Conservation (phyloP, 2,888 invertebrate species). For the Leptopilina drosophilae region DNA sequence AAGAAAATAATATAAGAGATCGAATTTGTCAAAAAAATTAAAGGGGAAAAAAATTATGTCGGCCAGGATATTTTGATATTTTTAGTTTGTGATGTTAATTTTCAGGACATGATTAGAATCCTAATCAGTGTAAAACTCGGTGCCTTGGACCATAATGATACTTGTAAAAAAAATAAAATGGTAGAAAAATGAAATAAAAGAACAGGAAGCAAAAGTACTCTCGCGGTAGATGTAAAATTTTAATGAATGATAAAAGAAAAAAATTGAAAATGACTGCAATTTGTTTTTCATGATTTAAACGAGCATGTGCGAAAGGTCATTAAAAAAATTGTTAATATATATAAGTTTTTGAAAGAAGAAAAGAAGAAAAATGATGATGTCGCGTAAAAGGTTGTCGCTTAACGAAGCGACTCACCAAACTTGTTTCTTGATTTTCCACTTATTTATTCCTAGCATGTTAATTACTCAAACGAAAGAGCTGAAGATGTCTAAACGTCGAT, state of each 20-base stretch:
- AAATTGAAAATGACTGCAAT: not conserved
- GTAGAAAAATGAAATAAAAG: not conserved
- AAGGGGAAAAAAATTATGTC: too few relatives aligned
- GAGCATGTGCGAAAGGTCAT: not conserved
- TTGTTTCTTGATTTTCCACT: conserved; percentile 35
- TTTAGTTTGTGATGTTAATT: too few relatives aligned
- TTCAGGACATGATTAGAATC: too few relatives aligned
- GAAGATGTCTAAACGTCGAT: conserved; percentile 30
- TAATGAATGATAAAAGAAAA: not conserved
- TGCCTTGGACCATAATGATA: too few relatives aligned
- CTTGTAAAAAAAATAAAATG: too few relatives aligned
- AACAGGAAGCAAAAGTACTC: not conserved
- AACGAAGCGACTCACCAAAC: conserved; percentile 30
- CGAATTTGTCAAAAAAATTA: too few relatives aligned
- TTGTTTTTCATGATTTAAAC: conserved; percentile 9
- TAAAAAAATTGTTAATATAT: not conserved
- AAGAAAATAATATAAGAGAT: too few relatives aligned
- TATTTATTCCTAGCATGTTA: conserved; percentile 28
- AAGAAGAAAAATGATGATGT: conserved; percentile 18
- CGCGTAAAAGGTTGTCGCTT: not conserved
- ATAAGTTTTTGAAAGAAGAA: not conserved
- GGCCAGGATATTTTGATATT: too few relatives aligned
- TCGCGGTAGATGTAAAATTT: not conserved
- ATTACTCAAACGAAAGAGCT: conserved; percentile 38
- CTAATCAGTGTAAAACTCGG: too few relatives aligned